Percentiles rank a stretch among this genome's conserved stretches.
Evolutionary conservation across 2,113 vertebrate species (phyloP).

Genomic region (Myiozetetes cayanensis): DNA sequence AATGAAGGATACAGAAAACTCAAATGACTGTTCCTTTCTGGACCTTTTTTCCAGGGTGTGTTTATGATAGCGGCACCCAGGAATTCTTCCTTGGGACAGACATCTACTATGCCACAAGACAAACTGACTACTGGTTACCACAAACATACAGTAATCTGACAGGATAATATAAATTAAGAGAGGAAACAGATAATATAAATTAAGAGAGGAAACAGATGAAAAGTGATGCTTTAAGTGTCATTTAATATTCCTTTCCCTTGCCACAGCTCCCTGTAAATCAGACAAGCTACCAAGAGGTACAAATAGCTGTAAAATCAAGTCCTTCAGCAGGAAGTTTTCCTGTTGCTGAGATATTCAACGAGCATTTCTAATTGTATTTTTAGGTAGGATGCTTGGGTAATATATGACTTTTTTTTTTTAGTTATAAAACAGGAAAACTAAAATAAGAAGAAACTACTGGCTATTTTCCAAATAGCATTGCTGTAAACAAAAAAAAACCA

Average conservation of each 20-base stretch:
- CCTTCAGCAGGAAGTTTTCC: not conserved
- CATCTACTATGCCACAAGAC: not conserved
- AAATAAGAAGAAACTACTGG: no score
- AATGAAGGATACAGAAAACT: not conserved
- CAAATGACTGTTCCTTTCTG: not conserved
- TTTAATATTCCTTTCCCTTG: not conserved
- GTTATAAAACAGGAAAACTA: not conserved
- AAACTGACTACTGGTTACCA: not conserved
- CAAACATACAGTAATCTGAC: not conserved
- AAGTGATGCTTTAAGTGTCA: not conserved
- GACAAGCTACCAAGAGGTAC: not conserved
- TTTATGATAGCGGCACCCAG: not conserved
- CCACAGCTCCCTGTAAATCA: not conserved
- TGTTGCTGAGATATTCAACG: not conserved
- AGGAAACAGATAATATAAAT: not conserved
- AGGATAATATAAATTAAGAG: not conserved
- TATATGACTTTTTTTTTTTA: not conserved
- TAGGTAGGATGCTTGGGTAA: not conserved
- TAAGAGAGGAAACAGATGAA: not conserved
- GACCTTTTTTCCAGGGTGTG: not conserved
- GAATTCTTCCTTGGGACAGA: not conserved
- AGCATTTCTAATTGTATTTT: not conserved
- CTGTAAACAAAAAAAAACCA: not conserved
- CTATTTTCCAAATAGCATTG: no score
- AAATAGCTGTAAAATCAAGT: not conserved